Conservation (phyloP, 1,140 invertebrate genomes). For the Cepaea nemoralis region DNA sequence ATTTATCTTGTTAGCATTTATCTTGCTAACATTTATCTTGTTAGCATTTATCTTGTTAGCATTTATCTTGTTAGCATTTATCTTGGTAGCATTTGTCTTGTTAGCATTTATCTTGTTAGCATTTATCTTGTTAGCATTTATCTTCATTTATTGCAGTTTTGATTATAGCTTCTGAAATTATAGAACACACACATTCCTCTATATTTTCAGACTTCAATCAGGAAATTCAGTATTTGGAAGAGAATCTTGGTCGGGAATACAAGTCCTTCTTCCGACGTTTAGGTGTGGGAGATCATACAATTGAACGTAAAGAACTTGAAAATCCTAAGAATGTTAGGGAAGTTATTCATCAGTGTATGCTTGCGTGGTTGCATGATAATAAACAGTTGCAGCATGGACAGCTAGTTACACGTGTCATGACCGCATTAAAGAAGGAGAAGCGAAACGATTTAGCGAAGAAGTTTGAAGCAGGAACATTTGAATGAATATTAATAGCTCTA, state of each 20-base stretch:
- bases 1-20: too few species aligned
- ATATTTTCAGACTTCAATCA: background rate
- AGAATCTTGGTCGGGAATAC: background rate
- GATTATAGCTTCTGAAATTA: too few species aligned
- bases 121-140: too few species aligned
- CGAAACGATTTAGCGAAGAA: background rate
- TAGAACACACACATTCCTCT: too few species aligned
- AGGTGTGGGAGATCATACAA: background rate
- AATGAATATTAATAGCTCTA: background rate
- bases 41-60: too few species aligned
- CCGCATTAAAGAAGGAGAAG: background rate
- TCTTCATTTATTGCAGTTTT: too few species aligned
- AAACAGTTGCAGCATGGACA: background rate
- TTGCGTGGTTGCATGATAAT: background rate
- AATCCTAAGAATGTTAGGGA: background rate
- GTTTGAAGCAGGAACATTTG: background rate
- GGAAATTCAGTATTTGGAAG: background rate
- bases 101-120: too few species aligned
- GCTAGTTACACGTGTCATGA: background rate
- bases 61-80: too few species aligned
- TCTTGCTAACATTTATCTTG: too few species aligned
- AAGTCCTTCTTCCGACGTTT: background rate
- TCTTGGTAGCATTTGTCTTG: too few species aligned
- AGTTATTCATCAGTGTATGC: background rate
- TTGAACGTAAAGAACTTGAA: background rate